Evolutionary conservation across 1,140 invertebrate genomes (phyloP), one percentile per base, ranked within the genome.

Genomic region (Tenebrio molitor): DNA sequence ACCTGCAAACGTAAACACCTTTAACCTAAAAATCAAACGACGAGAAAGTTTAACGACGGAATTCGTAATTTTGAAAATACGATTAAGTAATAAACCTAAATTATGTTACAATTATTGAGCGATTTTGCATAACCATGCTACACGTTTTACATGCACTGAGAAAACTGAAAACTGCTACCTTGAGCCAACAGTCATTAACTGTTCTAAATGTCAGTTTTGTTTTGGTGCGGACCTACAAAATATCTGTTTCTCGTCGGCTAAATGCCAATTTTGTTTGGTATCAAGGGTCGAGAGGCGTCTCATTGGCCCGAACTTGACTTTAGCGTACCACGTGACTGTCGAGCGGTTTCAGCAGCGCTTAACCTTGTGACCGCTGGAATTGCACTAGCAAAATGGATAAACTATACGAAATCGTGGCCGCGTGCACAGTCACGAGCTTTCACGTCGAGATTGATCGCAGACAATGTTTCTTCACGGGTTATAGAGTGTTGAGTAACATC

Each of bases 371-470:
- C 8, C 25, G 3, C 8, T 29, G 25, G 3, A 29, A 8, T n/a
- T 8, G 25, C 25, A 29, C 25, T 8, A 29, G 8, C 8, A 29
- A 29, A 29, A 3, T 8, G 3, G 25, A 29, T 29, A 29, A 29
- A 29, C 8, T 3, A 3, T 4, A 8, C 25, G 8, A 29, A 50
- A 50, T 50, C 21, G 25, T 8, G 25, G 3, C 8, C 25, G 25
- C n/a, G 10, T 12, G 29, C 19, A 62, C 10, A 62, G 64, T 67
- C 64, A 44, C n/a, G 53, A 71, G 70, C 70, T 72, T 72, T 72
- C 70, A 72, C 70, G 50, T 71, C 25, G 58, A 25, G 10, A 72
- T 65, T 64, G 69, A 70, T 63, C 62, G 14, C 42, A 46, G 16
- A 46, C 41, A 64, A 64, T 12, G 63, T 69, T 69, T 69, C 44